These are phyloP conservation scores for Petrocephalus sullivani DNA, from an alignment of 2,797 vertebrate genomes.

Conservation along the genomic window DNA sequence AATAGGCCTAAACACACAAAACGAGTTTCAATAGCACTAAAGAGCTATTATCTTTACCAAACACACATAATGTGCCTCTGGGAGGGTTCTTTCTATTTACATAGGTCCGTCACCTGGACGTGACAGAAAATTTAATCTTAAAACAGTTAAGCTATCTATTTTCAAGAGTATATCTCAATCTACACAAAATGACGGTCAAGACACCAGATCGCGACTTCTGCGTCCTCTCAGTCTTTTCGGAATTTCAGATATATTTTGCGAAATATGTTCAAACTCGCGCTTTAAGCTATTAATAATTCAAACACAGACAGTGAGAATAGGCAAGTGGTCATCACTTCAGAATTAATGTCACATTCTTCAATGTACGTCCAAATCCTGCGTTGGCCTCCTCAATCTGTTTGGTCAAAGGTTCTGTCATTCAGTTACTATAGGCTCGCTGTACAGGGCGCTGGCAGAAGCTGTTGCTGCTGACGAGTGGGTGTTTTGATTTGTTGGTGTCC, in stretches of 20 bases:
- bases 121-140: conserved; percentile 46
- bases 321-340: conserved; percentile 59
- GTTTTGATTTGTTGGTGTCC: conserved; percentile 79
- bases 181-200: background rate
- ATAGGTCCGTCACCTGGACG: conserved; percentile 62
- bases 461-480: conserved; percentile 75
- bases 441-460: conserved; percentile 73
- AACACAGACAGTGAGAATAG: conserved; percentile 13
- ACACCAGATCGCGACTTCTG: background rate
- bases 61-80: conserved; percentile 55
- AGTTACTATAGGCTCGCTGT: conserved; percentile 66
- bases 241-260: conserved; percentile 1
- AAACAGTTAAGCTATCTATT: conserved; percentile 25
- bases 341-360: conserved; percentile 59
- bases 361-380: conserved; percentile 53
- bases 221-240: background rate
- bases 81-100: conserved; percentile 57
- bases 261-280: conserved; percentile 5
- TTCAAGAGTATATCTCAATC: conserved; percentile 17
- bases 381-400: conserved; percentile 63
- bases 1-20: conserved; percentile 45
- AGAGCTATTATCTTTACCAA: conserved; percentile 38
- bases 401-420: conserved; percentile 30
- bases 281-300: conserved; percentile 9
- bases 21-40: conserved; percentile 46